Evolutionary conservation across 2,888 invertebrate genomes (phyloP).

Genomic region (Agriotes lineatus): DNA sequence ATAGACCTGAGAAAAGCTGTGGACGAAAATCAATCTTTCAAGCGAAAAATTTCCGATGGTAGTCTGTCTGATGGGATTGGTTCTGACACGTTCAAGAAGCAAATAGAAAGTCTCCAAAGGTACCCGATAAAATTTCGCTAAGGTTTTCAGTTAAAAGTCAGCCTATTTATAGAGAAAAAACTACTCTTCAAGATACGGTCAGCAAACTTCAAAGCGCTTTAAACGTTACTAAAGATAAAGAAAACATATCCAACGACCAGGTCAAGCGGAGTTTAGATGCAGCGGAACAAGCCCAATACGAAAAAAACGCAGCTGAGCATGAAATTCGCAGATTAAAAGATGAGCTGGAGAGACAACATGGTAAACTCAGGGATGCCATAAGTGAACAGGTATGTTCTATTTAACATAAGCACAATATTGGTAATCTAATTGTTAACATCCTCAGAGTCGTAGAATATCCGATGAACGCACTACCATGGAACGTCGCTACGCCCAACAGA

Average conservation of each 20-base stretch:
- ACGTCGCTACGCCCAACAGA: constrained; percentile 77
- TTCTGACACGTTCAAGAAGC: constrained; percentile 75
- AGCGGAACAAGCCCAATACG: constrained; percentile 83
- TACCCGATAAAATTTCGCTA: constrained; percentile 52
- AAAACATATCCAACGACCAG: constrained; percentile 73
- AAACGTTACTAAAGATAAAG: constrained; percentile 74
- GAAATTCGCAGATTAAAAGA: constrained; percentile 83
- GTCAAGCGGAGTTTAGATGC: constrained; percentile 77
- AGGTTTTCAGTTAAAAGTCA: neutral
- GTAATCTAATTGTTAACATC: too few relatives aligned
- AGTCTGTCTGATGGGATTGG: constrained; percentile 69
- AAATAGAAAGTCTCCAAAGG: constrained; percentile 79
- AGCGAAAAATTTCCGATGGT: constrained; percentile 64
- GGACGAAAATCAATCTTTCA: constrained; percentile 72
- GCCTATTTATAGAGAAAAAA: constrained; percentile 72
- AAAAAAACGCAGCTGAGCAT: constrained; percentile 80
- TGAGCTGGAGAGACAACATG: constrained; percentile 82
- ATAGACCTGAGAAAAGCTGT: constrained; percentile 82
- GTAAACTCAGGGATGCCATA: constrained; percentile 79
- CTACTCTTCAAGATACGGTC: constrained; percentile 76
- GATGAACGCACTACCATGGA: constrained; percentile 81
- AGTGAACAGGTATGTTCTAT: constrained; percentile 85
- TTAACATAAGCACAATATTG: too few relatives aligned
- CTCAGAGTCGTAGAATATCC: constrained; percentile 71
- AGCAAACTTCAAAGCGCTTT: constrained; percentile 76